These are phyloP conservation scores for Nothobranchius furzeri DNA, from an alignment of 2,113 vertebrate species.

Conservation along the genomic window DNA sequence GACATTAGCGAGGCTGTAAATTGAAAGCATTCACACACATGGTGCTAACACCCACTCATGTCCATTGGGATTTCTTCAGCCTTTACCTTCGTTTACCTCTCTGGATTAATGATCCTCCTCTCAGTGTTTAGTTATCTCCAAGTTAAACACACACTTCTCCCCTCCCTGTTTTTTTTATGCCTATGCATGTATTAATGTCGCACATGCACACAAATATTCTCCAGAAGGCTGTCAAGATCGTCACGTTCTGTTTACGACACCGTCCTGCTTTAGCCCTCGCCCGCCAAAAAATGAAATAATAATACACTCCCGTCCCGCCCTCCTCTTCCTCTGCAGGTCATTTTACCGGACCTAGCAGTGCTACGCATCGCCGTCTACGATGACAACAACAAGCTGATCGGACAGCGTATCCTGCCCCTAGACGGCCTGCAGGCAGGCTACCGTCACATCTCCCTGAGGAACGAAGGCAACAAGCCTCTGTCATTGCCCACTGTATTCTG, in stretches of 20 bases:
- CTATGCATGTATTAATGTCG: neutral
- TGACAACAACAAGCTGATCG: slow-evolving; percentile 96
- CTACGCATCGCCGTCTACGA: slow-evolving; percentile 96
- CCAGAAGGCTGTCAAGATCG: slow-evolving; percentile 27
- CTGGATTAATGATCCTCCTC: slow-evolving; percentile 63
- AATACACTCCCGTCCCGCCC: neutral
- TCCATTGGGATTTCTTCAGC: slow-evolving; percentile 39
- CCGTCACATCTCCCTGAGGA: slow-evolving; percentile 95
- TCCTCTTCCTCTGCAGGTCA: slow-evolving; percentile 82
- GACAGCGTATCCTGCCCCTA: slow-evolving; percentile 94
- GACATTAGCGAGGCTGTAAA: slow-evolving; percentile 26
- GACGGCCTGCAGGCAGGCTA: slow-evolving; percentile 98
- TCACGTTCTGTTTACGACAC: slow-evolving; percentile 25
- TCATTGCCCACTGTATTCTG: slow-evolving; percentile 97
- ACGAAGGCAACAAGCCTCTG: slow-evolving; percentile 97
- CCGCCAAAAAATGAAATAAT: slow-evolving; percentile 5
- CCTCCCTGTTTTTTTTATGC: neutral
- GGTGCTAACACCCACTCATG: slow-evolving; percentile 43
- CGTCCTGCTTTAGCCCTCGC: neutral
- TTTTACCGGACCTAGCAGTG: slow-evolving; percentile 95
- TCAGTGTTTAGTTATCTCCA: slow-evolving; percentile 49
- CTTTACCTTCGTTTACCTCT: slow-evolving; percentile 39
- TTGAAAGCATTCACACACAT: slow-evolving; percentile 2
- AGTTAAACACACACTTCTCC: slow-evolving; percentile 24
- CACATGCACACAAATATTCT: too few relatives aligned